phyloP scores from a whole-genome alignment of 2,888 invertebrate species.

The Melinopterus prodromus region DNA sequence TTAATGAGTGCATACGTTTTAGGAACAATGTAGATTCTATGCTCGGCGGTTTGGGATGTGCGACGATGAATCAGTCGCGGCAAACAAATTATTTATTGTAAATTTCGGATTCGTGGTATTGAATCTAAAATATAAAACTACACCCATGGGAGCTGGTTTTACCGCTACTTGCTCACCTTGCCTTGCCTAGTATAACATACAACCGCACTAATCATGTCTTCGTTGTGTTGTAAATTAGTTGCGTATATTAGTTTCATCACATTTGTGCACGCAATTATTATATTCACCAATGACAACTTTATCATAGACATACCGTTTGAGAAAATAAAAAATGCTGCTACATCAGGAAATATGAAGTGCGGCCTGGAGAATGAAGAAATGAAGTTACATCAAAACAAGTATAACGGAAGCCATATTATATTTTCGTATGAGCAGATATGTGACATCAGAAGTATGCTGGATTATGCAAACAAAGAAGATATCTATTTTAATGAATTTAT shows the following conservation, averaged over 20 bases:
- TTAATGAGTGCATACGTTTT: too few species aligned
- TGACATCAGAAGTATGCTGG: not conserved
- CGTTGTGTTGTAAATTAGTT: not conserved
- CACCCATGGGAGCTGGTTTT: too few species aligned
- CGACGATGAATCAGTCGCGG: too few species aligned
- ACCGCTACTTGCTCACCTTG: not conserved
- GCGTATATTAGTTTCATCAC: not conserved
- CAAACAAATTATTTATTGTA: not conserved
- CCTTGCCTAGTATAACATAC: not conserved
- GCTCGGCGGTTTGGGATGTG: too few species aligned
- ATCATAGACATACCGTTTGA: not conserved
- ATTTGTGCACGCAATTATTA: not conserved
- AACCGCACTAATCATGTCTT: not conserved
- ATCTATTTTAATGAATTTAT: not conserved
- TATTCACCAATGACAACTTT: not conserved
- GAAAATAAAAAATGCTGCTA: not conserved
- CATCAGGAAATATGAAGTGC: not conserved
- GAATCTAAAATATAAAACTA: too few species aligned
- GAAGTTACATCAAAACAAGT: not conserved
- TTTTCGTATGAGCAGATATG: not conserved
- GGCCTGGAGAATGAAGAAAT: not conserved
- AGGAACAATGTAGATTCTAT: too few species aligned
- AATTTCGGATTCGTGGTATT: not conserved
- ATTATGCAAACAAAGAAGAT: not conserved
- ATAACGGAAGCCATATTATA: not conserved